Evolutionary conservation across 2,113 vertebrate species (phyloP), one percentile per base, ranked within the genome.

Genomic region (Patagioenas fasciata): DNA sequence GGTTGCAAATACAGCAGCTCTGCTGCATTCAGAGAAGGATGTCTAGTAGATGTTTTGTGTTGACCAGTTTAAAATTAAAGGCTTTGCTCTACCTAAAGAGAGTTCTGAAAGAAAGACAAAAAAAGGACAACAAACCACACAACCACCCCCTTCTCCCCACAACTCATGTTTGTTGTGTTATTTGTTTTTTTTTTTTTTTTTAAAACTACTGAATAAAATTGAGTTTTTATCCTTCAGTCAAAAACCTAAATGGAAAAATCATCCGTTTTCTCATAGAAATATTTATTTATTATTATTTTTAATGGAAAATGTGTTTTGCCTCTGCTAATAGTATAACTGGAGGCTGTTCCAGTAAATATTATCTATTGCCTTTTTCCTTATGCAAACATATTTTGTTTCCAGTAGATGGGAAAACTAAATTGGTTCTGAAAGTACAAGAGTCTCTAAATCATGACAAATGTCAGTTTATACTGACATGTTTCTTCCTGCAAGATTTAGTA

Each of bases 371-470:
- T 91, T 71, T 89, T 71, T 58, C 19, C 38, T 77, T 74, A 48
- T 84, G 47, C 80, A 61, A 50, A 54, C 84, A 23, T 23, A 16
- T 93, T 92, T 96, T 94, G 10, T 90, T 97, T 95, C 53, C 48
- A 54, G 32, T 71, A 61, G 42, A 64, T 66, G 24, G 34, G 42
- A 80, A 47, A 80, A 1, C 17, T 62, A 50, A 85, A 88, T 25
- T 54, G 7, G 28, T 90, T 96, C 38, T 91, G 54, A 80, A 97
- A 95, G 74, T 73, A 69, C 40, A 77, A 26, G 24, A 80, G 31
- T 50, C 48, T 96, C 93, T 89, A 84, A 92, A 88, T 24, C 57
- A 11, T 92, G 71, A 70, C 42, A 91, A 77, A 77, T 95, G 70
- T 78, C 90, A 89, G 38, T 85, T 96, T 82, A 80, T 72, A 61